A percentile compares a stretch with the other conserved stretches of the same genome.
These are phyloP conservation scores for Hylyphantes graminicola DNA, from an alignment of 1,140 invertebrate genomes.

Conservation along the genomic window DNA sequence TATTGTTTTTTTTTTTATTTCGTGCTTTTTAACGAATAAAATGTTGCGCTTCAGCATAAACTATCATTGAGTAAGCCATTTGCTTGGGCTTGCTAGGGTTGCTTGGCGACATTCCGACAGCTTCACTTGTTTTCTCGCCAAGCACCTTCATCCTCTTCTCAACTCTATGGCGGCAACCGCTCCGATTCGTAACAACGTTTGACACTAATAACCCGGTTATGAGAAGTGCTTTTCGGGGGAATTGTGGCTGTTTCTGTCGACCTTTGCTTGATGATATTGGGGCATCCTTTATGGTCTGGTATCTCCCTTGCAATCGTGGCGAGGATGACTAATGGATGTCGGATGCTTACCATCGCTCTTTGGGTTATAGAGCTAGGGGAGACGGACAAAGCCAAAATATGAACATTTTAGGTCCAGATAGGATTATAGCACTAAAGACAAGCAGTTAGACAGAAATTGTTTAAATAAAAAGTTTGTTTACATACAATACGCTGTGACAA, in stretches of 20 bases:
- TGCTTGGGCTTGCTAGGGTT: too few relatives aligned
- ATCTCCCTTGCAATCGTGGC: constrained; percentile 47
- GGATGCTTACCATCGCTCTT: constrained; percentile 29
- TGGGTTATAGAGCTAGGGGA: background rate
- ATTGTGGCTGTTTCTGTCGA: constrained; percentile 10
- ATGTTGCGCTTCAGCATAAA: too few relatives aligned
- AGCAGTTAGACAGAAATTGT: too few relatives aligned
- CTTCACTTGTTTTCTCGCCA: too few relatives aligned
- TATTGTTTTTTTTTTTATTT: too few relatives aligned
- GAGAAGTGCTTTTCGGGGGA: constrained; percentile 28
- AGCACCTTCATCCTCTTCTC: too few relatives aligned
- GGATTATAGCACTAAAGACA: too few relatives aligned
- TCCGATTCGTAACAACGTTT: constrained; percentile 50
- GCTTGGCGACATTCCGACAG: too few relatives aligned
- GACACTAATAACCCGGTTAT: constrained; percentile 59
- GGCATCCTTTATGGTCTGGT: constrained; percentile 47
- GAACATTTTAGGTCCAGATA: background rate
- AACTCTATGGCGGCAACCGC: constrained; percentile 4
- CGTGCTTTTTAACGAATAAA: too few relatives aligned
- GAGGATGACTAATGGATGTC: constrained; percentile 51
- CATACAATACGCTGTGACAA: too few relatives aligned
- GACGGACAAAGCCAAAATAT: background rate
- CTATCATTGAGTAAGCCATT: too few relatives aligned
- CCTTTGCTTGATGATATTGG: constrained; percentile 52
- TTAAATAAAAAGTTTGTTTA: too few relatives aligned